Evolutionary conservation across 2,797 vertebrate genomes (phyloP).

Genomic region (Melanotaenia pygmaea): DNA sequence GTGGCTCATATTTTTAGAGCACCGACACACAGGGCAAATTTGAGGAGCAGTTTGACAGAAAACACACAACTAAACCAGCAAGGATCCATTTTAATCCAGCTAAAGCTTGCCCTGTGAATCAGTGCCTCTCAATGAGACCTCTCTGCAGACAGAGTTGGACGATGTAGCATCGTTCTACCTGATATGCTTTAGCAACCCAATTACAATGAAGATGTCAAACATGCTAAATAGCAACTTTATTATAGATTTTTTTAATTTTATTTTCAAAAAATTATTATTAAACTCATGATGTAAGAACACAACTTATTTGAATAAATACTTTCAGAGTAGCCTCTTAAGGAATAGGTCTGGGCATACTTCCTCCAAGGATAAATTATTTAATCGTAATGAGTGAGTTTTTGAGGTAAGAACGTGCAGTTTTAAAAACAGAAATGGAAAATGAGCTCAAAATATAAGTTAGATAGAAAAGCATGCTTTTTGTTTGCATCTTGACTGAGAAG

Average conservation of each 20-base stretch:
- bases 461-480: no score
- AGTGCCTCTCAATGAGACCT: slow-evolving; percentile 27
- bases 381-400: neutral
- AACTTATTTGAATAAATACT: slow-evolving; percentile 2
- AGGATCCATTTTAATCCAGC: slow-evolving; percentile 6
- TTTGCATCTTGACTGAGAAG: neutral
- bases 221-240: slow-evolving; percentile 18
- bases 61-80: neutral
- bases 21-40: slow-evolving; percentile 37
- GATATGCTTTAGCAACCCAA: slow-evolving; percentile 80
- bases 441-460: neutral
- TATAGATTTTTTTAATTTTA: neutral
- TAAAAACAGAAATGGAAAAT: neutral
- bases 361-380: neutral
- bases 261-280: neutral
- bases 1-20: slow-evolving; percentile 10
- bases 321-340: neutral
- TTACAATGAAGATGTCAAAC: slow-evolving; percentile 31
- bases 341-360: neutral
- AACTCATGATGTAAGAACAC: slow-evolving; percentile 6
- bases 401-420: neutral
- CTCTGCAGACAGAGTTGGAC: slow-evolving; percentile 77
- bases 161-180: slow-evolving; percentile 73
- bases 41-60: slow-evolving; percentile 1
- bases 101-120: slow-evolving; percentile 35